Conservation (phyloP, 2,888 invertebrate genomes). For the Drosophila kuntzei region DNA sequence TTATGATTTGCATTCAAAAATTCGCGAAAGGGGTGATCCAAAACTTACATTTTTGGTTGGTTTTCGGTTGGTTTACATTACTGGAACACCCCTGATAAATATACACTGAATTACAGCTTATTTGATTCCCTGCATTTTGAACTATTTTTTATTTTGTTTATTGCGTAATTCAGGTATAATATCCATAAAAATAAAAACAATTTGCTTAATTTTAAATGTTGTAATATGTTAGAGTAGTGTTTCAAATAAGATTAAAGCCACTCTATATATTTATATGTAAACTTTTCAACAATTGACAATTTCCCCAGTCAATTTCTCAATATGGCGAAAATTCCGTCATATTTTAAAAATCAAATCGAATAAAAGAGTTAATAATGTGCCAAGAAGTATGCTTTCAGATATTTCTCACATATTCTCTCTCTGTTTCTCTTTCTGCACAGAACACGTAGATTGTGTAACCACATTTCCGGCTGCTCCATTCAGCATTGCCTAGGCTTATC, state of each 20-base stretch:
- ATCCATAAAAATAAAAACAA: no score
- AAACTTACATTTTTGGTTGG: no score
- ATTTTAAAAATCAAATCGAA: conserved; percentile 21
- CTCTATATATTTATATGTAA: no score
- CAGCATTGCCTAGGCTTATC: conserved; percentile 30
- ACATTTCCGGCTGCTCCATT: conserved; percentile 44
- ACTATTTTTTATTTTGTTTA: no score
- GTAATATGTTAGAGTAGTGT: no score
- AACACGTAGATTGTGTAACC: conserved; percentile 71
- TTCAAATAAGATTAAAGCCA: no score
- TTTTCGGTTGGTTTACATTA: no score
- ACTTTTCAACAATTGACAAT: conserved; percentile 18
- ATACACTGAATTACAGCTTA: no score
- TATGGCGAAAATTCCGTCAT: conserved; percentile 22
- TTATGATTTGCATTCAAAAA: conserved; percentile 17
- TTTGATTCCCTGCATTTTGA: no score
- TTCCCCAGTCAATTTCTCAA: conserved; percentile 5
- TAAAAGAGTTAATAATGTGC: conserved; percentile 55
- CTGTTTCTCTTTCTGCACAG: conserved; percentile 21
- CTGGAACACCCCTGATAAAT: no score
- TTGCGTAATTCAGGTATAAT: no score
- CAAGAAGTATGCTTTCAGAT: conserved; percentile 49
- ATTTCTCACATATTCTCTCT: neutral
- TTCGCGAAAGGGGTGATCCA: conserved; percentile 5
- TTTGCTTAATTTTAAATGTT: no score